A percentile compares a stretch with the other conserved stretches of the same genome.
Conservation (phyloP, 2,888 invertebrate genomes). For the Pachydiplax longipennis region DNA sequence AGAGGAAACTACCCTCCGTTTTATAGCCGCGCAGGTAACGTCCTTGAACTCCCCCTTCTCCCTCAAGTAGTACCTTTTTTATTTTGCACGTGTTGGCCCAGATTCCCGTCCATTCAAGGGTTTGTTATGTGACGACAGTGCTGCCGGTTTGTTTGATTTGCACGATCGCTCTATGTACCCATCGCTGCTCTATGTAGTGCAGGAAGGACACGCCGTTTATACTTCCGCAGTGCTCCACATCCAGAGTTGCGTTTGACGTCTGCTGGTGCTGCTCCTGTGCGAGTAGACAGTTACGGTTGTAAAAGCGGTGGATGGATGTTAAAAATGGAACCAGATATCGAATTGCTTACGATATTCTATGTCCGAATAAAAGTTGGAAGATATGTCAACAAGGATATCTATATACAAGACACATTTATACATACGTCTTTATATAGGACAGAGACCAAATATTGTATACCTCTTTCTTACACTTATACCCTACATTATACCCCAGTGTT, state of each 20-base stretch:
- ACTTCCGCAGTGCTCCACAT: neutral
- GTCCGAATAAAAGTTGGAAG: too few relatives aligned
- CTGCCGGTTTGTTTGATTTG: neutral
- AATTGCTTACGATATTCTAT: too few relatives aligned
- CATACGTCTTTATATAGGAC: too few relatives aligned
- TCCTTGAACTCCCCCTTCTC: neutral
- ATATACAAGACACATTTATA: too few relatives aligned
- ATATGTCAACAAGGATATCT: too few relatives aligned
- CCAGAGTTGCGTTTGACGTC: neutral
- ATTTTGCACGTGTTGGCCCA: neutral
- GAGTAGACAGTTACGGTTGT: too few relatives aligned
- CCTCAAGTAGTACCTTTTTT: neutral
- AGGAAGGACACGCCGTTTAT: neutral
- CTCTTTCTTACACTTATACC: too few relatives aligned
- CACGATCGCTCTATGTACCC: neutral
- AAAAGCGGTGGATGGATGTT: too few relatives aligned
- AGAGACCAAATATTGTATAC: too few relatives aligned
- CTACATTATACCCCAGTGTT: too few relatives aligned
- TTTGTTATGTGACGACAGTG: neutral
- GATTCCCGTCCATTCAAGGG: neutral
- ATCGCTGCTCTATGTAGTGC: neutral
- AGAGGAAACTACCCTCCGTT: neutral
- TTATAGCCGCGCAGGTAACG: neutral
- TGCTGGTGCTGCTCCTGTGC: too few relatives aligned
- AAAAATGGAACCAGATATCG: too few relatives aligned